phyloP scores from a whole-genome alignment of 1,140 invertebrate species.

The Mylabris phalerata region DNA sequence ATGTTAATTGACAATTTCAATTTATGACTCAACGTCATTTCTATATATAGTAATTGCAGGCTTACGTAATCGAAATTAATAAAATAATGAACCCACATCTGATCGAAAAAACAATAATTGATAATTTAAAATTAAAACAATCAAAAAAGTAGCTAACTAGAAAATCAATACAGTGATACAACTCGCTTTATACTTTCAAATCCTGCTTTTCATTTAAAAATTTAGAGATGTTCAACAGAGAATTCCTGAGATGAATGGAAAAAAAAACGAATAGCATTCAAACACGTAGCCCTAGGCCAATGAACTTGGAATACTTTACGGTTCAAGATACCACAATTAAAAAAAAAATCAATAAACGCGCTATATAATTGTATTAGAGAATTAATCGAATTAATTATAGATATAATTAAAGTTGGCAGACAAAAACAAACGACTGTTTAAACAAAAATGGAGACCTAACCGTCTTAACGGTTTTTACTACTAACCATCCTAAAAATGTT shows the following conservation, averaged over 20 bases:
- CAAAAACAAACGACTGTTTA: too few species aligned
- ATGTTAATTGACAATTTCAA: slow-evolving; percentile 8
- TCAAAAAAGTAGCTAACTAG: neutral
- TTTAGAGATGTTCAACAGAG: slow-evolving; percentile 5
- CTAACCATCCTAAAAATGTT: neutral
- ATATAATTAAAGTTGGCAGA: too few species aligned
- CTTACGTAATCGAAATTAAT: slow-evolving; percentile 22
- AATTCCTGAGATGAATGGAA: neutral
- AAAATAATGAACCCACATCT: slow-evolving; percentile 12
- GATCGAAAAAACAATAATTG: slow-evolving; percentile 1
- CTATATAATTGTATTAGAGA: too few species aligned
- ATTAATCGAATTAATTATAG: too few species aligned
- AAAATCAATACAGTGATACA: neutral
- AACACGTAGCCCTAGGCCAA: neutral
- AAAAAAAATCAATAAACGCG: too few species aligned
- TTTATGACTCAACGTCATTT: slow-evolving; percentile 13
- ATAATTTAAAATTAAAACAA: neutral
- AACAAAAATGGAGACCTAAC: too few species aligned
- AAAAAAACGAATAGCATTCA: neutral
- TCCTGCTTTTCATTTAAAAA: slow-evolving; percentile 1
- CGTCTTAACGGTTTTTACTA: slow-evolving; percentile 4
- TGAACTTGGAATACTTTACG: slow-evolving; percentile 5
- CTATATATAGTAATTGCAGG: slow-evolving; percentile 21
- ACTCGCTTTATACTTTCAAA: slow-evolving; percentile 1
- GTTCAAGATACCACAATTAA: neutral